Evolutionary conservation across 2,113 vertebrate genomes (phyloP), one percentile per base, ranked within the genome.

Genomic region (Phasianus colchicus): DNA sequence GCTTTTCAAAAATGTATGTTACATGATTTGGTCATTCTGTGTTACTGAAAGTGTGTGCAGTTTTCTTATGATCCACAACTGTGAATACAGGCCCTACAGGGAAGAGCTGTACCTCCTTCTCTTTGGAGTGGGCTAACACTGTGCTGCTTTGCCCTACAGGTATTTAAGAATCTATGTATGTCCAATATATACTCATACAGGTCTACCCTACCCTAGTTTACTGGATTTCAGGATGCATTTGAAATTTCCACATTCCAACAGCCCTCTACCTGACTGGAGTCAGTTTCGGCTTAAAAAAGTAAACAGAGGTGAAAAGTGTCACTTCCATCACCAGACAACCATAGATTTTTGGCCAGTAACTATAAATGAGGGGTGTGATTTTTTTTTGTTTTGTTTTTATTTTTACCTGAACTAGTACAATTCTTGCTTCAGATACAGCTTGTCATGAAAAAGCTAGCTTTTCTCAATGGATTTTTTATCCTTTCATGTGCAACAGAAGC

Each of bases 241-340:
- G 43, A 95, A 92, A 73, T 24, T 57, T 3, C 32, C 24, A 80
- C 21, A 69, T 25, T 63, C 43, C 30, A 70, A 64, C 45, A 88
- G 29, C 10, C 21, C 3, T 73, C 36, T 70, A 32, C n/a, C 32
- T 81, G 73, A 57, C 8, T 57, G 50, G 32, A 89, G 13, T 57
- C 38, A 66, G 47, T 54, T 15, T 24, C 66, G 81, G 69, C 19
- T 32, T 55, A 45, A 45, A 32, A 54, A 42, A 25, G 17, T 32
- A 63, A 43, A 20, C 4, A 70, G 14, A 63, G 5, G 4, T 17
- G 61, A 78, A 83, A 70, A 66, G 4, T 65, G 34, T 70, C 6
- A 48, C 10, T 76, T 65, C 0, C 0, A 17, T 74, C 24, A 29
- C 61, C 22, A 30, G 34, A 36, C 11, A 76, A 70, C 5, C 10